phyloP scores from a whole-genome alignment of 2,113 vertebrate genomes.

The Tachycineta bicolor region DNA sequence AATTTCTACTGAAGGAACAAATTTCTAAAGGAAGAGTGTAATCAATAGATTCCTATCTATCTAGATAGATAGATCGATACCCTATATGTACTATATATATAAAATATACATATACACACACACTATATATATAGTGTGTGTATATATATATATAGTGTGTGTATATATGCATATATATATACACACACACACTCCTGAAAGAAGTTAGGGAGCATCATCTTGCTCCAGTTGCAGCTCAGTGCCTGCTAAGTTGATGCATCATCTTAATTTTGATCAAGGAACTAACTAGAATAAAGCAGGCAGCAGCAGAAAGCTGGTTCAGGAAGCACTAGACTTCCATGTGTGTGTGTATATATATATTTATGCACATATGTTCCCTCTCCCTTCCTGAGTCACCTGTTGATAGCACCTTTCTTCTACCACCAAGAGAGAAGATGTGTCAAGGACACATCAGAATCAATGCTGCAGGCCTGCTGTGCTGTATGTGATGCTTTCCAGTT shows the following conservation, averaged over 20 bases:
- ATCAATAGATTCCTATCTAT: not conserved
- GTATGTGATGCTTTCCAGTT: conserved; percentile 5
- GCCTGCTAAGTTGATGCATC: not conserved
- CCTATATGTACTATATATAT: too few species aligned
- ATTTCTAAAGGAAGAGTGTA: not conserved
- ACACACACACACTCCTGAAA: not conserved
- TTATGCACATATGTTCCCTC: not conserved
- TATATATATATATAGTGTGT: too few species aligned
- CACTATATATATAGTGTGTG: too few species aligned
- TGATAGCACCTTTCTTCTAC: not conserved
- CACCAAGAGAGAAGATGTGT: conserved; percentile 27
- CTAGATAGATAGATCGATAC: too few species aligned
- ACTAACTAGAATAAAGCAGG: not conserved
- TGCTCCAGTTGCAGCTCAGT: not conserved
- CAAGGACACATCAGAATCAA: not conserved
- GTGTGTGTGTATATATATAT: not conserved
- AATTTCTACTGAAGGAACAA: not conserved
- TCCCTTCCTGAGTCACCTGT: conserved; percentile 47
- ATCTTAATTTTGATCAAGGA: not conserved
- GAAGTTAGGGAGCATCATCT: not conserved
- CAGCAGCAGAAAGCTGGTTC: not conserved
- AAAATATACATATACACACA: too few species aligned
- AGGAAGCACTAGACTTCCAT: conserved; percentile 11
- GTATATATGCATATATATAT: too few species aligned
- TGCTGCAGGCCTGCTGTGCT: not conserved